Conservation (phyloP, 2,113 vertebrate genomes). For the Cervus canadensis region DNA sequence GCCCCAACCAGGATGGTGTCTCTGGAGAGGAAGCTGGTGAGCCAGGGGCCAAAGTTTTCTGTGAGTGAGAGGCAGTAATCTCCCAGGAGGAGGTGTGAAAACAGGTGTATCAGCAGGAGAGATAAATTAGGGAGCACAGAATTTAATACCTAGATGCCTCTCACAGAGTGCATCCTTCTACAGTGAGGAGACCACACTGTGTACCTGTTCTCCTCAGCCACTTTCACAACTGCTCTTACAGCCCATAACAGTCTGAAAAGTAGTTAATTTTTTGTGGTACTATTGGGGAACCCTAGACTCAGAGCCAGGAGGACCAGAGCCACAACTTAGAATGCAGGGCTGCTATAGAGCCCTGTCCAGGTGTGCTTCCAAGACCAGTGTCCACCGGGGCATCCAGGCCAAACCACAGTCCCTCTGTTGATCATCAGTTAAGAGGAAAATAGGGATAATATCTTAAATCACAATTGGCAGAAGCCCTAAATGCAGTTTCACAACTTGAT, state of each 20-base stretch:
- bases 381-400: too few species aligned
- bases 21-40: neutral
- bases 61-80: neutral
- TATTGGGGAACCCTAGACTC: neutral
- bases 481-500: neutral
- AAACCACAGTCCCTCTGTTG: neutral
- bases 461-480: neutral
- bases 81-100: neutral
- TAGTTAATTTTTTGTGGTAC: neutral
- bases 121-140: neutral
- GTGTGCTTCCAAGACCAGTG: neutral
- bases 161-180: neutral
- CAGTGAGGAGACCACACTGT: neutral
- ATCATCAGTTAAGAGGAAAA: neutral
- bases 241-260: neutral
- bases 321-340: neutral
- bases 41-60: neutral
- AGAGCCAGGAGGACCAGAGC: neutral
- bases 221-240: neutral
- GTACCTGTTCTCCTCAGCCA: neutral
- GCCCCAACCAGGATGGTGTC: neutral
- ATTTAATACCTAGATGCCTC: neutral
- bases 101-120: neutral
- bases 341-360: neutral
- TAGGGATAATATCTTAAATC: neutral